Base-by-base conservation (phyloP, 2,888 invertebrate species). In the Omphaloscelis lunosa region DNA sequence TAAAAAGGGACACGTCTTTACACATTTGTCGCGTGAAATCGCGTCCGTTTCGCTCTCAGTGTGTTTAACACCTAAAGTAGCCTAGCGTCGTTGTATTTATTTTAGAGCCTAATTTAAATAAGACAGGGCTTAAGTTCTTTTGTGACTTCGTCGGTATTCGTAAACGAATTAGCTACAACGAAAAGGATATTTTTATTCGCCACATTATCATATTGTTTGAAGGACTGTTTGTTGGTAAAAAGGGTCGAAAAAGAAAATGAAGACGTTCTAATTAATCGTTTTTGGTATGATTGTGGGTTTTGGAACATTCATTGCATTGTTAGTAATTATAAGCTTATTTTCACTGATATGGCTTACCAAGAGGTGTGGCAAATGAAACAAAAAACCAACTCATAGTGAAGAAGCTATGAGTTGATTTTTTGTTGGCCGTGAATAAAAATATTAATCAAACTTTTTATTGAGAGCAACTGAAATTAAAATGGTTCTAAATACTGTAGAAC, bases 21-120 rank as follows among this genome's bases (percentile, higher is more conserved):
- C 73, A 79, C 68, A 77, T 85, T 72, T 80, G 63, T 15, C 17
- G 63, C 79, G 67, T 72, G 63, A 86, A 84, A 79, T 87, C 67
- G 77, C 53, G 41, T 73, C 69, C 29, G 67, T 53, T 65, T 61
- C 23, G 68, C 70, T 67, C 81, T 75, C 63, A 34, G 80, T 88
- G 85, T 82, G 68, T 59, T 72, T 59, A 62, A 34, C 15, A 75
- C 86, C 71, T 83, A 75, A 82, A 79, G 56, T 82, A 80, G 69
- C 77, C 88, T 87, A 91, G 92, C 92, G 87, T 89, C 88, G 90
- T 92, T 93, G 93, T 95, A 95, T 95, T 96, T 95, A 95, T 95
- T 96, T 95, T 94, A 96, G 93, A 94, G 91, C 93, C 94, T 95
- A 94, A 96, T 96, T 96, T 96, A 95, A 96, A 96, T 96, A 96